These are phyloP conservation scores for Eira barbara DNA, from an alignment of 2,113 vertebrate species.

Conservation along the genomic window DNA sequence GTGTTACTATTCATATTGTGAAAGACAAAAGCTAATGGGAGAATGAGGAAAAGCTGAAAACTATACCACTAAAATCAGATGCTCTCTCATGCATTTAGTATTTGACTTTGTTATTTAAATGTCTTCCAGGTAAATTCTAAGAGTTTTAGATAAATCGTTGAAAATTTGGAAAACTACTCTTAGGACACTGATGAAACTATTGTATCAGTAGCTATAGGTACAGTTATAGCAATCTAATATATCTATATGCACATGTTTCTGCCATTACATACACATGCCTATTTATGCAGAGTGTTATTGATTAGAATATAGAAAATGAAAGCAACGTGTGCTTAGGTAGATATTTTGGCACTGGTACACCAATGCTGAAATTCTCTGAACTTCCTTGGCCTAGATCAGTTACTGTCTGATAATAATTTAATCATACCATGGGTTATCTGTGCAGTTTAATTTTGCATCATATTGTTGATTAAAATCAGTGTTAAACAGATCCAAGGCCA, in stretches of 20 bases:
- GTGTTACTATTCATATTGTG: background rate
- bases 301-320: conserved; percentile 16
- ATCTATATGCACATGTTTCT: background rate
- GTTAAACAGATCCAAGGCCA: background rate
- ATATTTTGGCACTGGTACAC: background rate
- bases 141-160: background rate
- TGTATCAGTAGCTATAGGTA: background rate
- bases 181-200: background rate
- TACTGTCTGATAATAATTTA: background rate
- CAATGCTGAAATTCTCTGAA: background rate
- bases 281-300: background rate
- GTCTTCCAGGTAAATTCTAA: background rate
- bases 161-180: background rate
- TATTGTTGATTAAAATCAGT: conserved; percentile 13
- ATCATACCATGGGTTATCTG: background rate
- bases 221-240: background rate
- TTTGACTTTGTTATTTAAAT: background rate
- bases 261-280: background rate
- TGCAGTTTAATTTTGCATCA: background rate
- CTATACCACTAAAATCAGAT: background rate
- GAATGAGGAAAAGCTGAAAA: background rate
- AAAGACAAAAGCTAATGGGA: background rate
- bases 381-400: background rate
- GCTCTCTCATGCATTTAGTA: background rate
- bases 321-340: background rate